Evolutionary conservation across 53 echinoderm and acorn worm species (phyloP).

Genomic region (Holothuria scabra): DNA sequence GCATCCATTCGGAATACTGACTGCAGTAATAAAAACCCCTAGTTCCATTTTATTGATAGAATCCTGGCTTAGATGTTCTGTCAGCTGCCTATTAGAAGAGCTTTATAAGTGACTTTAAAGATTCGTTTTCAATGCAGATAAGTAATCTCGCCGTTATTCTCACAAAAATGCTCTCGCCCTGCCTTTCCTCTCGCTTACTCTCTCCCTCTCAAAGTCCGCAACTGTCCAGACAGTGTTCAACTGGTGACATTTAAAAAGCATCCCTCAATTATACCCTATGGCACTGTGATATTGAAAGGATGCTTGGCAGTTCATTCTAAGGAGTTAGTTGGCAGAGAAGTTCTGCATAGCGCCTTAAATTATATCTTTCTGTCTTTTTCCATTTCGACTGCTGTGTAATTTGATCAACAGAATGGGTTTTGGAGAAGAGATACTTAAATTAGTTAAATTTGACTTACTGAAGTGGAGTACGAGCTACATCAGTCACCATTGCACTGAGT

Average conservation of each 20-base stretch:
- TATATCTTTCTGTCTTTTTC: constrained; percentile 25
- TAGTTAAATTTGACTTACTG: constrained; percentile 18
- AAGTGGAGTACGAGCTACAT: too few relatives aligned
- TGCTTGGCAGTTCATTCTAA: constrained; percentile 19
- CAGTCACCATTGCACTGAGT: too few relatives aligned
- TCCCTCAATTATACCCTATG: constrained; percentile 35
- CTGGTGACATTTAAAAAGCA: constrained; percentile 34
- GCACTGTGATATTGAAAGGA: constrained; percentile 41
- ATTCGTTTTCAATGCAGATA: too few relatives aligned
- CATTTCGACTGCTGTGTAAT: constrained; percentile 23
- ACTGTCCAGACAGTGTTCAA: constrained; percentile 36
- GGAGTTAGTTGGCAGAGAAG: constrained; percentile 28
- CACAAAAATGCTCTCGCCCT: neutral
- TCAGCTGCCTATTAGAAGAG: too few relatives aligned
- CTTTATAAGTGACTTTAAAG: too few relatives aligned
- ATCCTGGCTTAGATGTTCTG: too few relatives aligned
- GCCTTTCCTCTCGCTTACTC: neutral
- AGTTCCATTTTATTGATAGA: too few relatives aligned
- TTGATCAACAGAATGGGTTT: constrained; percentile 36
- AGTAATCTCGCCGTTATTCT: too few relatives aligned
- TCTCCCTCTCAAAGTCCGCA: constrained; percentile 21
- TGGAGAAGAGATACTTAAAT: constrained; percentile 30
- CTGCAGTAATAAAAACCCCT: too few relatives aligned
- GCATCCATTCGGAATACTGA: too few relatives aligned
- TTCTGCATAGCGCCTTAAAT: constrained; percentile 25